A percentile compares a stretch with the other conserved stretches of the same genome.
Conservation (phyloP, 2,797 vertebrate genomes). For the Myripristis murdjan region DNA sequence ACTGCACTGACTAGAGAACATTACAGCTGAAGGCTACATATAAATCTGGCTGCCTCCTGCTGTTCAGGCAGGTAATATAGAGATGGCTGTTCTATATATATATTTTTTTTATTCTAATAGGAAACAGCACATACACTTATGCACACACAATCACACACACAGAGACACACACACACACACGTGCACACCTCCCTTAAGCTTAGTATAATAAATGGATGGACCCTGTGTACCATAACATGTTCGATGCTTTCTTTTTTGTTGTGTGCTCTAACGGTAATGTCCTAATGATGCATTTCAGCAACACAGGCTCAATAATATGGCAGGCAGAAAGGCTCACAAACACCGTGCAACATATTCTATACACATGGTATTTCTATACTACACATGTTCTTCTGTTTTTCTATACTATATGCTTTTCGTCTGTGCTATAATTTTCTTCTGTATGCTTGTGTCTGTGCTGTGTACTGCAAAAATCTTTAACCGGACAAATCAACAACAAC, state of each 20-base stretch:
- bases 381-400: no score
- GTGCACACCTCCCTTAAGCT: constrained; percentile 25
- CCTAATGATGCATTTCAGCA: constrained; percentile 16
- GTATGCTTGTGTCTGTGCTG: no score
- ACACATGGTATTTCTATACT: no score
- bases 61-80: constrained; percentile 57
- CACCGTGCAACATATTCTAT: no score
- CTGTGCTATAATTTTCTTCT: no score
- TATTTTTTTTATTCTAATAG: constrained; percentile 63
- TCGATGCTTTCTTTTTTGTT: background rate
- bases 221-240: constrained; percentile 2
- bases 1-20: constrained; percentile 67
- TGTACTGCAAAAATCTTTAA: no score
- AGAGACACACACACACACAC: no score
- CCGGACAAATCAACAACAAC: no score
- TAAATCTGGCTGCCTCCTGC: constrained; percentile 72
- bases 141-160: constrained; percentile 1
- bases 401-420: no score
- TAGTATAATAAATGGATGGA: constrained; percentile 37
- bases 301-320: background rate
- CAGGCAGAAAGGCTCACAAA: no score
- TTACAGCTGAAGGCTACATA: constrained; percentile 73
- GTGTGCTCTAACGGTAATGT: background rate
- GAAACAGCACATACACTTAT: constrained; percentile 24
- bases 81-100: constrained; percentile 41